Percentiles rank a stretch among this genome's conserved stretches.
Conservation (phyloP, 1,140 invertebrate species). For the Bombyx mandarina region DNA sequence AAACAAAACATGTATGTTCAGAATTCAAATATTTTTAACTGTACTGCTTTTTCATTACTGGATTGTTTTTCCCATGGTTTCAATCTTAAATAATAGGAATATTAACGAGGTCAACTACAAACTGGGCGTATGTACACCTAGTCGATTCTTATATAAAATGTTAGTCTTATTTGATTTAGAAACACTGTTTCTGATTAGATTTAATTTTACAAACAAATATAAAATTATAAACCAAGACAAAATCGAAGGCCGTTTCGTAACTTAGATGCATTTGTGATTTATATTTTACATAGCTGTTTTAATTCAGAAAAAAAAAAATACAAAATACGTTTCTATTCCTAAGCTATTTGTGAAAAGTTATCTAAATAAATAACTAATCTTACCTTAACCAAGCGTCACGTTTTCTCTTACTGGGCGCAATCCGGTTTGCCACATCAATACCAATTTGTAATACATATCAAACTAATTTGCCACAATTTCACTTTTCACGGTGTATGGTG, state of each 20-base stretch:
- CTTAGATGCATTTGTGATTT: constrained; percentile 3
- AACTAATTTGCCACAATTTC: constrained; percentile 38
- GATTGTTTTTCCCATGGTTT: too few relatives aligned
- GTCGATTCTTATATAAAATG: too few relatives aligned
- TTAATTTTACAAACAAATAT: not conserved
- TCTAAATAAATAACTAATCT: constrained; percentile 21
- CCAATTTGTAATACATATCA: constrained; percentile 48
- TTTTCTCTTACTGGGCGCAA: constrained; percentile 57
- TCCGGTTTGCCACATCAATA: constrained; percentile 66
- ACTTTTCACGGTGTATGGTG: constrained; percentile 36
- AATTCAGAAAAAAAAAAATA: not conserved
- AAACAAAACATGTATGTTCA: too few relatives aligned
- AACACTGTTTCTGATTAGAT: too few relatives aligned
- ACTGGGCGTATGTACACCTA: too few relatives aligned
- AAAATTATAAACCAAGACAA: constrained; percentile 4
- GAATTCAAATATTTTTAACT: too few relatives aligned
- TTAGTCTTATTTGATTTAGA: too few relatives aligned
- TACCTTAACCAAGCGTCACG: constrained; percentile 62
- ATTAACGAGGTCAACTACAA: too few relatives aligned
- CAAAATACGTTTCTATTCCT: not conserved
- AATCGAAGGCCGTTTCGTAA: constrained; percentile 5
- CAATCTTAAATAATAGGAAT: too few relatives aligned
- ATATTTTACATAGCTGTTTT: not conserved
- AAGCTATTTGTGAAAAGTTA: not conserved
- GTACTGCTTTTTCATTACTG: too few relatives aligned